Conservation (phyloP, 1,140 invertebrate genomes). For the Battus philenor region DNA sequence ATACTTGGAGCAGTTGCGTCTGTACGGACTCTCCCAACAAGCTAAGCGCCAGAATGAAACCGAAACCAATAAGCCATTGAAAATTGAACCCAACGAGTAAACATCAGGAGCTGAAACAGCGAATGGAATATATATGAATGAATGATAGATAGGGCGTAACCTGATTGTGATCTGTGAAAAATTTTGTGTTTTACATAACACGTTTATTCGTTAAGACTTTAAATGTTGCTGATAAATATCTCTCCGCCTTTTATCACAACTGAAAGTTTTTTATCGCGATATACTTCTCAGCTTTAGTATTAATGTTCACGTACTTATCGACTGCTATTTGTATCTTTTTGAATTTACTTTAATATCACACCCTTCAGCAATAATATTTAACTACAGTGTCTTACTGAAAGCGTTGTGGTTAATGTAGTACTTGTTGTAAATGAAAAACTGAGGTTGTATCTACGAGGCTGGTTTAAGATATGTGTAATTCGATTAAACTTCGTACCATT, state of each 20-base stretch:
- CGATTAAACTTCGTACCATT: slow-evolving; percentile 27
- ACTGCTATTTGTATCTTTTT: not conserved
- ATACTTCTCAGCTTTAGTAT: not conserved
- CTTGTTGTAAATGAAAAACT: slow-evolving; percentile 43
- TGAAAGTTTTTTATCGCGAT: slow-evolving; percentile 2
- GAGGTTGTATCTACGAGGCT: slow-evolving; percentile 63
- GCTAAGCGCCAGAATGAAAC: slow-evolving; percentile 20
- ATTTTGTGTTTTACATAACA: slow-evolving; percentile 8
- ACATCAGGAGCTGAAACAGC: slow-evolving; percentile 10
- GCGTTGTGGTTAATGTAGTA: slow-evolving; percentile 56
- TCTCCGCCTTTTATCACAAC: not conserved
- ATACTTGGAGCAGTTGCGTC: slow-evolving; percentile 45
- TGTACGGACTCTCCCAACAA: slow-evolving; percentile 26
- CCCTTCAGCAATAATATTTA: slow-evolving; percentile 52
- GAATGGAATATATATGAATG: slow-evolving; percentile 14
- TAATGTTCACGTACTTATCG: slow-evolving; percentile 18
- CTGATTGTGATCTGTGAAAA: slow-evolving; percentile 19
- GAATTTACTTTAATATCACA: slow-evolving; percentile 13
- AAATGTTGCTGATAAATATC: not conserved
- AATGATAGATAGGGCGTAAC: slow-evolving; percentile 14
- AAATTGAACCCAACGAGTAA: slow-evolving; percentile 45
- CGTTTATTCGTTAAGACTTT: slow-evolving; percentile 6
- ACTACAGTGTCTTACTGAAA: slow-evolving; percentile 63
- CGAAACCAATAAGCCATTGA: slow-evolving; percentile 27
- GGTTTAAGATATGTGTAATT: slow-evolving; percentile 41